Evolutionary conservation across 2,113 vertebrate genomes (phyloP).

Genomic region (Callipepla californica): DNA sequence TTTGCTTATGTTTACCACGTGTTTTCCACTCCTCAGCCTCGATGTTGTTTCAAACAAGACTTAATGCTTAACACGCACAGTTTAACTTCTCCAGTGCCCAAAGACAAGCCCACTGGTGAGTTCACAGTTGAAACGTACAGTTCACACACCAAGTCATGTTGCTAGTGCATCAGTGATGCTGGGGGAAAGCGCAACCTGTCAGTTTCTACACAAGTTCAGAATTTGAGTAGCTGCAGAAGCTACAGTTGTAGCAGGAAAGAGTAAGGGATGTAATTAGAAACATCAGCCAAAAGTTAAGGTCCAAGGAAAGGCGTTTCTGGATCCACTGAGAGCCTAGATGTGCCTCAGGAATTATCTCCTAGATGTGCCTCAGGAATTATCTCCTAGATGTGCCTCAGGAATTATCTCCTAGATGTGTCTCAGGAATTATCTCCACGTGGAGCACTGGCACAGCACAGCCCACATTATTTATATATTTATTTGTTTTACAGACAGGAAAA

Average conservation of each 20-base stretch:
- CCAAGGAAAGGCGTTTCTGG: slow-evolving; percentile 24
- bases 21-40: slow-evolving; percentile 62
- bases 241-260: not conserved
- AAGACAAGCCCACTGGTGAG: slow-evolving; percentile 10
- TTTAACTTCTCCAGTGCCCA: slow-evolving; percentile 30
- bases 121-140: not conserved
- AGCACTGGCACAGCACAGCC: not conserved
- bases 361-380: not conserved
- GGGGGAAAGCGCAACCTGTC: not conserved
- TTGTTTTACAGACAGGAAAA: not conserved
- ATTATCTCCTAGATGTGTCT: not conserved
- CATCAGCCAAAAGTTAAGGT: not conserved
- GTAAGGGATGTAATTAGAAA: slow-evolving; percentile 37
- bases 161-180: not conserved
- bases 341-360: not conserved
- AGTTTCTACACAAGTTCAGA: not conserved
- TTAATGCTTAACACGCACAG: slow-evolving; percentile 12
- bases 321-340: not conserved
- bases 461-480: not conserved
- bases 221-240: slow-evolving; percentile 22
- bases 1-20: slow-evolving; percentile 64
- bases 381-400: not conserved
- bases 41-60: slow-evolving; percentile 60
- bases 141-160: not conserved
- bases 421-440: slow-evolving; percentile 9